Evolutionary conservation across 1,140 invertebrate species (phyloP).

Genomic region (Contarinia nasturtii): DNA sequence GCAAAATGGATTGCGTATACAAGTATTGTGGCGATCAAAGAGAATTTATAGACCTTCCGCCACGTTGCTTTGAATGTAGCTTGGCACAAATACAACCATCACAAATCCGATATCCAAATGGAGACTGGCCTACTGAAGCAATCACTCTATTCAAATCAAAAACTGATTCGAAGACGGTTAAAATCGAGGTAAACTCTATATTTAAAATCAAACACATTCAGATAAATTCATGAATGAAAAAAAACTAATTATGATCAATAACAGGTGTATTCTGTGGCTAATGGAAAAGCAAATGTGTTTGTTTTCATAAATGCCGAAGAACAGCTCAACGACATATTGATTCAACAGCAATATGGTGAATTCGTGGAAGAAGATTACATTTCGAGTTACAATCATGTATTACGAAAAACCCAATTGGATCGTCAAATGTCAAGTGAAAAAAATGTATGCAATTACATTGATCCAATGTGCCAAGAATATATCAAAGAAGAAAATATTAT

Average conservation of each 20-base stretch:
- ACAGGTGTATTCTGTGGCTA: conserved; percentile 61
- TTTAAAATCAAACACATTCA: not conserved
- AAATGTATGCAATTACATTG: no score
- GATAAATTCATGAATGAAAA: no score
- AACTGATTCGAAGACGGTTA: conserved; percentile 6
- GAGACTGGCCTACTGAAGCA: conserved; percentile 36
- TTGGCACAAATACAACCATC: conserved; percentile 47
- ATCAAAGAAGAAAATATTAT: no score
- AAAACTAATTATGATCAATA: no score
- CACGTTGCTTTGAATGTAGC: conserved; percentile 50
- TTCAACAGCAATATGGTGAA: conserved; percentile 40
- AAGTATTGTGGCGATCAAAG: no score
- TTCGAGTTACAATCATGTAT: conserved; percentile 30
- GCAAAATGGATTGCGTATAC: no score
- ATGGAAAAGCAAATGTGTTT: conserved; percentile 44
- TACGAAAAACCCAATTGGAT: no score
- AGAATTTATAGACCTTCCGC: conserved; percentile 14
- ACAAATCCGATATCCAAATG: conserved; percentile 27
- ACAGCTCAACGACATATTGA: conserved; percentile 38
- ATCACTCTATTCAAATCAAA: conserved; percentile 27
- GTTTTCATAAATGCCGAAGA: conserved; percentile 22
- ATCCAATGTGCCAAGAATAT: no score
- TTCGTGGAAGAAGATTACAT: conserved; percentile 48
- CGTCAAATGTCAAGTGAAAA: no score
- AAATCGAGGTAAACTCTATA: not conserved